Evolutionary conservation across 2,113 vertebrate species (phyloP).

Genomic region (Neoarius graeffei): DNA sequence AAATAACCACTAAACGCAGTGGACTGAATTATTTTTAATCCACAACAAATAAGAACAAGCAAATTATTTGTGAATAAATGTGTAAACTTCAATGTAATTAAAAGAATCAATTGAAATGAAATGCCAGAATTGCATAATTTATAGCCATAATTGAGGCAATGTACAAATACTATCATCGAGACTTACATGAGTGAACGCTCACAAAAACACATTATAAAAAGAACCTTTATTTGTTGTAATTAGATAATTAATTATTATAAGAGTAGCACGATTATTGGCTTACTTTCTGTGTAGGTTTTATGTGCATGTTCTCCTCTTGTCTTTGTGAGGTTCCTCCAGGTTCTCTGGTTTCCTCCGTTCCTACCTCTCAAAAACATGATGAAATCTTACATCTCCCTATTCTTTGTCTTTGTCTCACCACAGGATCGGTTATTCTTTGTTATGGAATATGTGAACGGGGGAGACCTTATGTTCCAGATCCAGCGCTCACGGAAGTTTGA

Average conservation of each 20-base stretch:
- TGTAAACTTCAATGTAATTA: neutral
- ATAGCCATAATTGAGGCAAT: neutral
- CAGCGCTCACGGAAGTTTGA: constrained; percentile 97
- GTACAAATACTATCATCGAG: neutral
- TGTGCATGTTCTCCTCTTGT: neutral
- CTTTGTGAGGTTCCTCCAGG: neutral
- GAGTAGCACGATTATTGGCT: neutral
- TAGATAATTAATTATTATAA: neutral
- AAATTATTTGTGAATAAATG: neutral
- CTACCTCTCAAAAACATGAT: neutral
- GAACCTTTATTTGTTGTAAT: neutral
- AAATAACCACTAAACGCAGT: neutral
- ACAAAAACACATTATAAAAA: neutral
- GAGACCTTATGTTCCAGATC: constrained; percentile 99
- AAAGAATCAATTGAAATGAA: neutral
- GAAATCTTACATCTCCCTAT: neutral
- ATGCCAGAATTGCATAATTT: neutral
- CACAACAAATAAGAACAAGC: neutral
- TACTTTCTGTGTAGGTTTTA: neutral
- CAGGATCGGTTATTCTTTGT: constrained; percentile 99
- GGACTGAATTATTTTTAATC: neutral
- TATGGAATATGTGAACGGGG: constrained; percentile 98
- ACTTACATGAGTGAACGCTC: neutral
- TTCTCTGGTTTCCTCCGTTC: neutral
- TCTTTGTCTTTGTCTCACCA: constrained; percentile 35